Percentiles rank a stretch among this genome's conserved stretches.
Evolutionary conservation across 2,888 invertebrate species (phyloP).

Genomic region (Drosophila buzzatii): DNA sequence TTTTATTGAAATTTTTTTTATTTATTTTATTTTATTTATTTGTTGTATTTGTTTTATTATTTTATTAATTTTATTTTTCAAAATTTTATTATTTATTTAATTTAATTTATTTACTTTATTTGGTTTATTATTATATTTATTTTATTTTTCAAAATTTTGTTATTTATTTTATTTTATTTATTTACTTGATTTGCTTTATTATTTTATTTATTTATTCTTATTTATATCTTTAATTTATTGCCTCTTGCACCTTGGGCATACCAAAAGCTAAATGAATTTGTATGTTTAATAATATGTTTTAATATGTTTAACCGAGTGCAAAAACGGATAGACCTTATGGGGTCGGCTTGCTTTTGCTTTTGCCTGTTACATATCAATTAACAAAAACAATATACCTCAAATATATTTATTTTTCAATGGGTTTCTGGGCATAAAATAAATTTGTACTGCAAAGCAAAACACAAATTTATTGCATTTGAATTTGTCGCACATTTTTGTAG

Average conservation of each 20-base stretch:
- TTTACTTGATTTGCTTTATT: too few species aligned
- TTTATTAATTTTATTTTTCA: too few species aligned
- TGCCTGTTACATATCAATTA: background rate
- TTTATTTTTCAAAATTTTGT: too few species aligned
- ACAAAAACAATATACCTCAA: background rate
- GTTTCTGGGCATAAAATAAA: constrained; percentile 1
- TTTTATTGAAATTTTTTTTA: too few species aligned
- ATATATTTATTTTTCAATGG: background rate
- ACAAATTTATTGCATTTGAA: constrained; percentile 73
- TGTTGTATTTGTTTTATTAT: too few species aligned
- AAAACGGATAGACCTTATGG: background rate
- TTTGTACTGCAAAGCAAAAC: constrained; percentile 26
- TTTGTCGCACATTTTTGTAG: constrained; percentile 66
- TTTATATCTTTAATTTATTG: background rate
- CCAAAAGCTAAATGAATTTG: background rate
- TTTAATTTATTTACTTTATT: too few species aligned
- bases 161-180: too few species aligned
- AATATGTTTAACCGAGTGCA: background rate
- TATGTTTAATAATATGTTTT: too few species aligned
- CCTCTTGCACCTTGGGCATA: too few species aligned
- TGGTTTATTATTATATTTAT: too few species aligned
- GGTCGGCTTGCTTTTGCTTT: rapidly evolving
- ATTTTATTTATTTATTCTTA: background rate
- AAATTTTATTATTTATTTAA: too few species aligned
- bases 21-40: too few species aligned